Conservation (phyloP, 2,888 invertebrate genomes). For the Dasypolia templi region DNA sequence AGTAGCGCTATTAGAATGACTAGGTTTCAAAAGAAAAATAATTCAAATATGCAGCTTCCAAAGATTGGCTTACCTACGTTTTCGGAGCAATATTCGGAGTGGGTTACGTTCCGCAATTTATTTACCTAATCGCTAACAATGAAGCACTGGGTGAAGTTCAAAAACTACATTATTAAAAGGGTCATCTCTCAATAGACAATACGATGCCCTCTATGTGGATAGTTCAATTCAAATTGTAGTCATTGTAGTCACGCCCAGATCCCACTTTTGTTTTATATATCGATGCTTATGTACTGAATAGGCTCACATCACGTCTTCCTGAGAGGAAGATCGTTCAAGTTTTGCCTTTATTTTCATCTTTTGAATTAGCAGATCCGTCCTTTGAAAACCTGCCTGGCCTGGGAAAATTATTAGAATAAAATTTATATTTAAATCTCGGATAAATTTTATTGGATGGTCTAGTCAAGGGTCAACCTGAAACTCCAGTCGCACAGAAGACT, state of each 20-base stretch:
- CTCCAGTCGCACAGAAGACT: not conserved
- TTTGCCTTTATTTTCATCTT: not conserved
- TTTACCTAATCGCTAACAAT: no score
- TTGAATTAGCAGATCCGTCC: not conserved
- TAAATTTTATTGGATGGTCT: slow-evolving; percentile 2
- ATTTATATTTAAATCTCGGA: no score
- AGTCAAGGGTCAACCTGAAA: not conserved
- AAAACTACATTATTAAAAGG: no score
- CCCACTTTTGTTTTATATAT: not conserved
- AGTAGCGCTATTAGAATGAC: no score
- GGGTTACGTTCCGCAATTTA: no score
- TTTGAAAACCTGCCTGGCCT: slow-evolving; percentile 2
- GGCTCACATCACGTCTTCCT: not conserved
- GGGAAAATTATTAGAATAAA: slow-evolving; percentile 10
- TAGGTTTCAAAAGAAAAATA: no score
- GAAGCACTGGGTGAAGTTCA: no score
- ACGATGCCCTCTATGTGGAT: no score
- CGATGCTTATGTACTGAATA: slow-evolving; percentile 12
- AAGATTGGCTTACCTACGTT: no score
- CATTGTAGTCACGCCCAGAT: slow-evolving; percentile 6
- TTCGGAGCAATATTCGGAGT: no score
- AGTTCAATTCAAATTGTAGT: not conserved
- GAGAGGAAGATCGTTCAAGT: not conserved
- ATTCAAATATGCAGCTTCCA: no score
- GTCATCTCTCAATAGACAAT: no score